A percentile compares a stretch with the other conserved stretches of the same genome.
Evolutionary conservation across 1,140 invertebrate species (phyloP).

Genomic region (Cydia splendana): DNA sequence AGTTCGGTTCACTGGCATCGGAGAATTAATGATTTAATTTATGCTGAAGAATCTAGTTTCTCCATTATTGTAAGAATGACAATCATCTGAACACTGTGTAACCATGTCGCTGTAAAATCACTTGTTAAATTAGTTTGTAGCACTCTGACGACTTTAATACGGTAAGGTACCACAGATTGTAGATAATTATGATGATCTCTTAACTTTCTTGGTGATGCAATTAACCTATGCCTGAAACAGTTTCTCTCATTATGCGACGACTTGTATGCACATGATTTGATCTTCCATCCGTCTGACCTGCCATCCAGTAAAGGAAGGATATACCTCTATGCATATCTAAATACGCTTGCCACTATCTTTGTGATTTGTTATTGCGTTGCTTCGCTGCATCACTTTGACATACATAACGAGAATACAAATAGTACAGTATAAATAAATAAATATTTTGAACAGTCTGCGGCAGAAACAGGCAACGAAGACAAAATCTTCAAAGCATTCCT

Average conservation of each 20-base stretch:
- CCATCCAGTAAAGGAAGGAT: no score
- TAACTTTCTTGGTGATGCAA: constrained; percentile 10
- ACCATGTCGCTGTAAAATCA: background rate
- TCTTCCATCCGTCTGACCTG: background rate
- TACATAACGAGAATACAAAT: no score
- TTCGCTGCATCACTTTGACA: background rate
- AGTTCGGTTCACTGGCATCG: background rate
- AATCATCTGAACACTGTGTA: background rate
- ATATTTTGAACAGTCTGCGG: no score
- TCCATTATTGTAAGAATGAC: background rate
- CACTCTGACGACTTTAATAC: background rate
- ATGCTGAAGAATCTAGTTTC: constrained; percentile 21
- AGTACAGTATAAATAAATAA: no score
- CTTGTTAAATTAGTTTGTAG: background rate
- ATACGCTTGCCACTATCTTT: no score
- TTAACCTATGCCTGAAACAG: constrained; percentile 10
- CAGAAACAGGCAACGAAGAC: no score
- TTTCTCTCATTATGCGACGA: background rate
- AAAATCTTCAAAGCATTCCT: no score
- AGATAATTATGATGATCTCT: background rate
- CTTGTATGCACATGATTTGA: background rate
- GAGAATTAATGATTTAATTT: background rate
- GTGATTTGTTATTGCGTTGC: no score
- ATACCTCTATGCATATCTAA: no score
- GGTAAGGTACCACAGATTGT: background rate